These are phyloP conservation scores for Macropodus opercularis DNA, from an alignment of 2,797 vertebrate genomes.

Conservation along the genomic window DNA sequence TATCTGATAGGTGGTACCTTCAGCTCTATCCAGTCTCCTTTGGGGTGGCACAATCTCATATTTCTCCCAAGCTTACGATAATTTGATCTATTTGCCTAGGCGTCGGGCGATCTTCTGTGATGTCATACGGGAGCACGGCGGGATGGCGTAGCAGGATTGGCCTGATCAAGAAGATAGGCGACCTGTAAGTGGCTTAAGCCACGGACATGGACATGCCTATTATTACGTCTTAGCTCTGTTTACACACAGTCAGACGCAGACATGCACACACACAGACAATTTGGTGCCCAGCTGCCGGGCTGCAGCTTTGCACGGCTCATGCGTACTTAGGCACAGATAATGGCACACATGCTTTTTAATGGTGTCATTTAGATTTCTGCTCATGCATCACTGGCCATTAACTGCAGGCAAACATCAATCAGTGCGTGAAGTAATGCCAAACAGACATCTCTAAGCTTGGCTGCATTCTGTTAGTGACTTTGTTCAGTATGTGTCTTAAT, in stretches of 20 bases:
- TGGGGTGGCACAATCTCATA: slow-evolving; percentile 69
- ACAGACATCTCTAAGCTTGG: slow-evolving; percentile 25
- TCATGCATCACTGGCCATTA: slow-evolving; percentile 45
- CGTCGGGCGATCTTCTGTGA: slow-evolving; percentile 80
- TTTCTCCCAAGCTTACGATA: slow-evolving; percentile 64
- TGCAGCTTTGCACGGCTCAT: slow-evolving; percentile 30
- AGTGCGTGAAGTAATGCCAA: slow-evolving; percentile 43
- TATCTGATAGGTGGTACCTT: slow-evolving; percentile 53
- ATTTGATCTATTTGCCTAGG: slow-evolving; percentile 88
- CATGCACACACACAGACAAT: slow-evolving; percentile 20
- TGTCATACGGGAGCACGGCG: slow-evolving; percentile 76
- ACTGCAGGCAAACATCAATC: slow-evolving; percentile 40
- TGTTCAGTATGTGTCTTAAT: slow-evolving; percentile 2
- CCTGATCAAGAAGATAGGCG: slow-evolving; percentile 67
- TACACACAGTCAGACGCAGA: slow-evolving; percentile 51
- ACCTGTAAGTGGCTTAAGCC: slow-evolving; percentile 76
- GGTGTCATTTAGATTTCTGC: slow-evolving; percentile 38
- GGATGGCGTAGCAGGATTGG: slow-evolving; percentile 62
- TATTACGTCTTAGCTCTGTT: slow-evolving; percentile 77
- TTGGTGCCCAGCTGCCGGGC: slow-evolving; percentile 44
- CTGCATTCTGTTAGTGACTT: slow-evolving; percentile 24
- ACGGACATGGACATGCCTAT: slow-evolving; percentile 56
- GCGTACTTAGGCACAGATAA: slow-evolving; percentile 40
- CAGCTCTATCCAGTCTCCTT: slow-evolving; percentile 45
- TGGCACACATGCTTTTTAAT: slow-evolving; percentile 42